A percentile compares a stretch with the other conserved stretches of the same genome.
Conservation (phyloP, 2,888 invertebrate genomes). For the Strigamia crassipes region DNA sequence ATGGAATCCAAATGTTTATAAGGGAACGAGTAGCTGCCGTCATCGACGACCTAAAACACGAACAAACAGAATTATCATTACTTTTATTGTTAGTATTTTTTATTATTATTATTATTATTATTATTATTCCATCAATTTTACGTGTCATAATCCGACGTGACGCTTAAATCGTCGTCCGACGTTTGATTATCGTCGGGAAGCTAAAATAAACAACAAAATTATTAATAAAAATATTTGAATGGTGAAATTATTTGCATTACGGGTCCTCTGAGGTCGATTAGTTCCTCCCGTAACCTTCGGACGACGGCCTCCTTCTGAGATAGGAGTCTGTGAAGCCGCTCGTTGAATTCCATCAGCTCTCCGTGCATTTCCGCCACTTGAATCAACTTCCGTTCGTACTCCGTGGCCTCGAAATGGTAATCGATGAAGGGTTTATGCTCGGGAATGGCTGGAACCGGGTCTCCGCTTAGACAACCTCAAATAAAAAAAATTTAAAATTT, state of each 20-base stretch:
- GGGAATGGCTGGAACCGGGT: conserved; percentile 44
- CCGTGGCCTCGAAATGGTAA: conserved; percentile 70
- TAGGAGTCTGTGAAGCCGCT: conserved; percentile 74
- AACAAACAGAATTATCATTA: neutral
- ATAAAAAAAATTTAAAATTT: conserved; percentile 15
- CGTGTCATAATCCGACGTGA: conserved; percentile 56
- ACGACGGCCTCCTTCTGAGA: conserved; percentile 68
- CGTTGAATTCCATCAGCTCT: conserved; percentile 90
- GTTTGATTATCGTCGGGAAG: conserved; percentile 56
- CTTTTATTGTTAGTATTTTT: too few relatives aligned
- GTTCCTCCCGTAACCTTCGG: conserved; percentile 67
- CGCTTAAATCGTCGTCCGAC: conserved; percentile 59
- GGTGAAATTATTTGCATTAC: conserved; percentile 11
- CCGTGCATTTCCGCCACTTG: conserved; percentile 93
- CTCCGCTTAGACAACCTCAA: conserved; percentile 45
- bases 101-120: neutral
- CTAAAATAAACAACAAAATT: conserved; percentile 51
- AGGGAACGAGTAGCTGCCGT: conserved; percentile 59
- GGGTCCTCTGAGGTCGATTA: conserved; percentile 70
- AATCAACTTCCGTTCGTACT: conserved; percentile 83
- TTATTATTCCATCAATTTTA: conserved; percentile 46
- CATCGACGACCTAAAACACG: conserved; percentile 52
- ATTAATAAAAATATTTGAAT: neutral
- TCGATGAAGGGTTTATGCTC: conserved; percentile 54
- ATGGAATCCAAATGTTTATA: conserved; percentile 85